Evolutionary conservation across 2,888 invertebrate genomes (phyloP), one percentile per base, ranked within the genome.

Genomic region (Drosophila colorata): DNA sequence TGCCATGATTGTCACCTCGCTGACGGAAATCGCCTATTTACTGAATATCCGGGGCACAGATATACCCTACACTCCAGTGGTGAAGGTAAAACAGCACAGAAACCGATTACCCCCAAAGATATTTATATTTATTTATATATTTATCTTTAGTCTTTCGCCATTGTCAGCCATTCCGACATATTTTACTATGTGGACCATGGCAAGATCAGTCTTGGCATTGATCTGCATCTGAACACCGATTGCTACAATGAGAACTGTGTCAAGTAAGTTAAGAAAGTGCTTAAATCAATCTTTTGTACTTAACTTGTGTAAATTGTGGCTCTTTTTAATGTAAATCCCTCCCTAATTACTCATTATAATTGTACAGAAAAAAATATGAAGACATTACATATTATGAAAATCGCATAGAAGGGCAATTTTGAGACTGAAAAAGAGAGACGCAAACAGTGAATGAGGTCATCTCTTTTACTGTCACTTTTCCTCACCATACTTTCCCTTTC

Each of bases 11-110:
- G 93, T 98, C 13, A 97, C 97, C 0, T 96, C 97, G 0, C 92
- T 98, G 57, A 97, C 98, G 82, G 98, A 98, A 91, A 95, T 96
- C 44, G 97, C 97, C 0, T 98, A 98, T 96, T 92, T 98, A 33
- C 93, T 98, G 35, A 98, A 98, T 91, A 94, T 98, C 16, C 94
- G 98, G n/a, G 98, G 97, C 0, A 93, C 94, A 60, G 98, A 98
- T 92, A 93, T 97, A 71, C 95, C 96, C 0, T 95, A 95, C 90
- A 96, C 96, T 0, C 97, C 98, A 0, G 95, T 97, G 16, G 93
- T 97, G 8, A 95, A 95, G 87, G 95, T 96, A 40, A 49, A 64
- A 20, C 1, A 0, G 0, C 9, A 7, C 0, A 31, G 13, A 2
- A 18, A 9, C 2, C 5, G 9, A 2, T 9, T 43, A 33, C 9